Evolutionary conservation across 2,113 vertebrate species (phyloP).

Genomic region (Cyprinus carpio): DNA sequence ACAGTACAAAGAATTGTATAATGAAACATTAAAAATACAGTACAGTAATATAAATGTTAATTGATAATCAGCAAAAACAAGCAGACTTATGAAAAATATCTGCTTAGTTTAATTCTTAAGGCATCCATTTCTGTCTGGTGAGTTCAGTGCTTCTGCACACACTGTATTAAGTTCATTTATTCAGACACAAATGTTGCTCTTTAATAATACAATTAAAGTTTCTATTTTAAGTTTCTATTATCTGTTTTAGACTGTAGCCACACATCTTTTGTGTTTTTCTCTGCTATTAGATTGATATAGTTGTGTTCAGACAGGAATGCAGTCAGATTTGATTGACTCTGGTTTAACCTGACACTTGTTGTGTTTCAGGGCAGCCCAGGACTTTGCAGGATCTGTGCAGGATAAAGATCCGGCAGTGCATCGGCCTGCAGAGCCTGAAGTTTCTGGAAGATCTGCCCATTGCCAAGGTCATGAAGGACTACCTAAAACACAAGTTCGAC

Average conservation of each 20-base stretch:
- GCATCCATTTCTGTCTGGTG: neutral
- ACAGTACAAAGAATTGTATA: neutral
- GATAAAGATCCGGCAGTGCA: constrained; percentile 96
- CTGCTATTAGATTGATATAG: neutral
- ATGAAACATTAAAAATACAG: neutral
- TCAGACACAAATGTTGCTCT: neutral
- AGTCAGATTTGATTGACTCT: neutral
- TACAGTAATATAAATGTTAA: neutral
- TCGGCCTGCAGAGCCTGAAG: constrained; percentile 95
- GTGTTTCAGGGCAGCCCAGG: constrained; percentile 88
- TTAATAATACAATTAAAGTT: neutral
- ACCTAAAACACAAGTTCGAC: constrained; percentile 99
- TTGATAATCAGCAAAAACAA: neutral
- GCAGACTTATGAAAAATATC: neutral
- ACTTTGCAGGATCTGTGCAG: constrained; percentile 96
- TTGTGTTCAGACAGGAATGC: neutral
- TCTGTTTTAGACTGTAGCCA: neutral
- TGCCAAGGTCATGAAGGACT: constrained; percentile 99
- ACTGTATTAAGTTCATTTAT: too few species aligned
- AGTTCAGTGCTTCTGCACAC: neutral
- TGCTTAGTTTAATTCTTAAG: neutral
- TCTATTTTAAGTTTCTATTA: neutral
- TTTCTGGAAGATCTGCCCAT: constrained; percentile 94
- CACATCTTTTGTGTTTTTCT: neutral
- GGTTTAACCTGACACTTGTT: constrained; percentile 32